Conservation (phyloP, 2,888 invertebrate genomes). For the Melinaea marsaeus region DNA sequence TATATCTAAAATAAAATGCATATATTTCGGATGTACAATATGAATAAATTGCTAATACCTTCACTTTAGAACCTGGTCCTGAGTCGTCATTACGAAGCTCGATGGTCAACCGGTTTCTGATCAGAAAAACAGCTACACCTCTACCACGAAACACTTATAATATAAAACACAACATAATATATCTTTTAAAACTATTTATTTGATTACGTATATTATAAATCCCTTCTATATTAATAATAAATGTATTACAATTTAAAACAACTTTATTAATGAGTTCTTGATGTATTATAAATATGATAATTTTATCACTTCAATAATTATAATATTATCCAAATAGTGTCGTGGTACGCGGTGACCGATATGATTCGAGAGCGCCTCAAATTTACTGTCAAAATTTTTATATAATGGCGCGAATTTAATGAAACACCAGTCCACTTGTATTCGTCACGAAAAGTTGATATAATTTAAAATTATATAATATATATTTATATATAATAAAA, state of each 20-base stretch:
- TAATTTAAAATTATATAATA: not conserved
- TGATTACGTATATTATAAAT: not conserved
- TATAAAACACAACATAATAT: not conserved
- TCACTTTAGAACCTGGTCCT: constrained; percentile 48
- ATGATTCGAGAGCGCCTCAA: constrained; percentile 59
- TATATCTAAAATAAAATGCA: not conserved
- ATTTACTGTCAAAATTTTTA: constrained; percentile 64
- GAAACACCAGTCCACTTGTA: constrained; percentile 31
- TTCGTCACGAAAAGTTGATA: constrained; percentile 14
- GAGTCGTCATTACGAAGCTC: constrained; percentile 68
- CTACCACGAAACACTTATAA: constrained; percentile 47
- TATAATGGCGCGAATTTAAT: constrained; percentile 58
- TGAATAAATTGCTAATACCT: constrained; percentile 44
- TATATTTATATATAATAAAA: not conserved
- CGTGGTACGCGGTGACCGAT: constrained; percentile 58
- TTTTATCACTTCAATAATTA: not conserved
- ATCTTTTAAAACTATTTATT: not conserved
- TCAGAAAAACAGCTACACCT: constrained; percentile 72
- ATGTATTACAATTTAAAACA: not conserved
- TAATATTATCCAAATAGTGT: constrained; percentile 20
- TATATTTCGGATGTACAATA: not conserved
- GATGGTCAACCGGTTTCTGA: constrained; percentile 75
- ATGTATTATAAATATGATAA: too few species aligned
- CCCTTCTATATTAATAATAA: too few species aligned
- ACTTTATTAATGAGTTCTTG: too few species aligned